Base-by-base conservation (phyloP, 2,797 vertebrate species). In the Thamnophis elegans region DNA sequence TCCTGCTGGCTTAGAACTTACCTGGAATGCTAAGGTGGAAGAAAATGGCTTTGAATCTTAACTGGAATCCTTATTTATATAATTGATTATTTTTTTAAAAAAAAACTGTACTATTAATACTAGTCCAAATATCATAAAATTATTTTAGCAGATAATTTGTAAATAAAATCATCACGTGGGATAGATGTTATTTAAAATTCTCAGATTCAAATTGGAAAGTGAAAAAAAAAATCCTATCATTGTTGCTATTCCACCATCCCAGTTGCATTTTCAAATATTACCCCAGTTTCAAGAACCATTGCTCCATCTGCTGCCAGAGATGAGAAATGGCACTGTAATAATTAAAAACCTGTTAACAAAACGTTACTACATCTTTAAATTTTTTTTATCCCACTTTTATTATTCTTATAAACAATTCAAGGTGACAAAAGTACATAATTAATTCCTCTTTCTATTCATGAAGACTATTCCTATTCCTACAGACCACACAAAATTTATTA, bases 251-350 rank as follows among this genome's bases (percentile, higher is more conserved):
- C 0, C n/a, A 32, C 26, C 25, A 47, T 28, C 54, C 18, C 6
- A 8, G 25, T 36, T 12, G 22, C 16, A 1, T 14, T 32, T 5
- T 54, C 20, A 58, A 55, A 26, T 73, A 14, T 47, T n/a, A 26
- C 13, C 12, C 85, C 87, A n/a, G 87, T 88, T 13, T 36, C 58
- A 85, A 53, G 91, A 85, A 22, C 51, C 1, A 13, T 78, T 53
- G 55, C 51, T 54, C 93, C 93, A 90, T 92, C 93, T 92, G 22
- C 18, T 92, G 93, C 51, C 9, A 1, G 7, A 47, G 32, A 42
- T 3, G 26, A n/a, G 88, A 47, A 36, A 59, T 6, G 47, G 13
- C 13, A 82, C 12, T 2, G 1, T 60, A 5, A 13, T 32, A 9
- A 1, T 89, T 60, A 60, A 54, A 89, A 82, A 11, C 20, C 73